Evolutionary conservation across 2,797 vertebrate genomes (phyloP).

Genomic region (Morus bassanus): DNA sequence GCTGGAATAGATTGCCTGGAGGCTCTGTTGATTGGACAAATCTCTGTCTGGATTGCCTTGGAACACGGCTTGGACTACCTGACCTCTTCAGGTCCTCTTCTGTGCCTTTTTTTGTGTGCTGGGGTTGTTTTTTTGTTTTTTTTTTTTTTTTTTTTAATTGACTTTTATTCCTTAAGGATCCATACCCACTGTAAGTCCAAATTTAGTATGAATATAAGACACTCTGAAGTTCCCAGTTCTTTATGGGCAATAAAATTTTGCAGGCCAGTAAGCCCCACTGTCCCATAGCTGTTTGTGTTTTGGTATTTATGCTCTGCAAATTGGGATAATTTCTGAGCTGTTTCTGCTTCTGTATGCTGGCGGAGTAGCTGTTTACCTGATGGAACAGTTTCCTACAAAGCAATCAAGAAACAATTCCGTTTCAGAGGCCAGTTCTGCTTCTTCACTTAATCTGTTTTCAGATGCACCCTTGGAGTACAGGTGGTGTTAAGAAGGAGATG

Average conservation of each 20-base stretch:
- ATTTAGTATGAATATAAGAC: neutral
- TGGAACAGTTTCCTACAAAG: neutral
- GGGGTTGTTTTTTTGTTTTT: too few species aligned
- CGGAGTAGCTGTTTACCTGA: slow-evolving; percentile 1
- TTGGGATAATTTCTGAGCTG: neutral
- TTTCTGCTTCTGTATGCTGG: neutral
- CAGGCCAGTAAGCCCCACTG: neutral
- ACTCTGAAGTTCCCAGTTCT: neutral
- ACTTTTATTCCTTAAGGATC: neutral
- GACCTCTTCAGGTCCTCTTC: neutral
- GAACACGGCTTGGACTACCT: neutral
- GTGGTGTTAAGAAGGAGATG: slow-evolving; percentile 43
- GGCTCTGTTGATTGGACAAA: neutral
- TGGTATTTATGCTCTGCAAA: neutral
- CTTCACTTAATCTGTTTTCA: neutral
- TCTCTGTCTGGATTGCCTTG: neutral
- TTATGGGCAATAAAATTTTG: neutral
- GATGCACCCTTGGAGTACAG: neutral
- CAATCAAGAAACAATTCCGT: neutral
- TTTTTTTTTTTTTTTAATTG: neutral
- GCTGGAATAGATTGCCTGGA: neutral
- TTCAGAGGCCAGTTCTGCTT: slow-evolving; percentile 5
- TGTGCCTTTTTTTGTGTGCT: neutral
- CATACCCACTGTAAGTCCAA: neutral
- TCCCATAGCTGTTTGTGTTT: neutral